Percentiles rank a stretch among this genome's conserved stretches.
These are phyloP conservation scores for Sebastes vulpes DNA, from an alignment of 2,797 vertebrate genomes.

Conservation along the genomic window DNA sequence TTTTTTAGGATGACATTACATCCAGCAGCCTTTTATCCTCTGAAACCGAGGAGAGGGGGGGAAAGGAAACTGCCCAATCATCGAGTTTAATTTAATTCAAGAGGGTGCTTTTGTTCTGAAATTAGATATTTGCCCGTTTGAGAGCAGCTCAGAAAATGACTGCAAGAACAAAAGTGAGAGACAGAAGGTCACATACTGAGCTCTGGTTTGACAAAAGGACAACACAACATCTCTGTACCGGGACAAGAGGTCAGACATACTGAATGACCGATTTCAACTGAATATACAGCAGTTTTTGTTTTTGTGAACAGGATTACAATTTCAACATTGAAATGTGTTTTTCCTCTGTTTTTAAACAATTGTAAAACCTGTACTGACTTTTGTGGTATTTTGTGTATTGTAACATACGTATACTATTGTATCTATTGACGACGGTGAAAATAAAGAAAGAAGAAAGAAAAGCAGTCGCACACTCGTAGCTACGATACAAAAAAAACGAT, in stretches of 20 bases:
- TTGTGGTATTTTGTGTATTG: no score
- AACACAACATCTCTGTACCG: not conserved
- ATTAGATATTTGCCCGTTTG: not conserved
- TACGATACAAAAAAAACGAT: no score
- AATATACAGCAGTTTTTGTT: no score
- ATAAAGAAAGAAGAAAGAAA: no score
- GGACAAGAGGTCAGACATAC: not conserved
- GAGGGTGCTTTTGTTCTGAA: not conserved
- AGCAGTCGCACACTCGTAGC: no score
- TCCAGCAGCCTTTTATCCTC: not conserved
- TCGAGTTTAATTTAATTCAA: not conserved
- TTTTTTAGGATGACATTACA: not conserved
- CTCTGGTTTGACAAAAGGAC: not conserved
- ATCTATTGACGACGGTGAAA: no score
- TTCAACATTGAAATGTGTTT: no score
- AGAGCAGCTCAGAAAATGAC: not conserved
- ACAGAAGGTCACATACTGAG: not conserved
- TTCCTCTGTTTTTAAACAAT: no score
- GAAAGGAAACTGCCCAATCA: not conserved
- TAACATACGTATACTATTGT: no score
- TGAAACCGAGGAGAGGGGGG: not conserved
- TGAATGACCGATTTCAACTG: not conserved
- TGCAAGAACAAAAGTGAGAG: not conserved
- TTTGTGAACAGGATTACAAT: no score
- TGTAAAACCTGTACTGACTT: no score